Percentiles rank a stretch among this genome's conserved stretches.
These are phyloP conservation scores for Chrysodeixis includens DNA, from an alignment of 2,888 invertebrate genomes.

Conservation along the genomic window DNA sequence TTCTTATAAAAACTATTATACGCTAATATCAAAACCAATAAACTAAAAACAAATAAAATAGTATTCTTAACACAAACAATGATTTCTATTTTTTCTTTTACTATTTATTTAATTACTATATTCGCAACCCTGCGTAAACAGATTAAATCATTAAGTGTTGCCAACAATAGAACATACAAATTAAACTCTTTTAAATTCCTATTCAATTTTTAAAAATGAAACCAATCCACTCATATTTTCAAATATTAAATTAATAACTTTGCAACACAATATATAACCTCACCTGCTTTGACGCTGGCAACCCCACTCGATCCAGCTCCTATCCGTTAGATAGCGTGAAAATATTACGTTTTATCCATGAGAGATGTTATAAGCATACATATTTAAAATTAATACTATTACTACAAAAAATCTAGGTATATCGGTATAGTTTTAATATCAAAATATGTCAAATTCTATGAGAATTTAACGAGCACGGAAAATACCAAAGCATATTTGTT, in stretches of 20 bases:
- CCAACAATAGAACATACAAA: background rate
- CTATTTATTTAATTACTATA: no score
- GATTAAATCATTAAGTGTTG: background rate
- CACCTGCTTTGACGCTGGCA: conserved; percentile 85
- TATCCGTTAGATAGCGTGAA: conserved; percentile 78
- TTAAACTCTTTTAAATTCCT: background rate
- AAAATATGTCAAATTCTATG: background rate
- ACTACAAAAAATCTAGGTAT: background rate
- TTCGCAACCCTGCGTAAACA: background rate
- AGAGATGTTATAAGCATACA: conserved; percentile 12
- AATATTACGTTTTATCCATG: conserved; percentile 56
- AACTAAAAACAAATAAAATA: no score
- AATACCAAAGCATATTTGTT: no score
- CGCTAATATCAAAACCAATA: no score
- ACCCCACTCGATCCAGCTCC: conserved; percentile 83
- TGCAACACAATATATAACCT: conserved; percentile 64
- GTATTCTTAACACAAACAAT: no score
- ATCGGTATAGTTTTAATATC: no score
- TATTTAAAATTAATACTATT: background rate
- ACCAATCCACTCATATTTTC: background rate
- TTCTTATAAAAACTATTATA: no score
- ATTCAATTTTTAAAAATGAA: background rate
- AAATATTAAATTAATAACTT: background rate
- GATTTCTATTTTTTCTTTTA: no score
- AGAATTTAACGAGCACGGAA: no score